phyloP scores from a whole-genome alignment of 2,888 invertebrate species.

The Xylocampa areola region DNA sequence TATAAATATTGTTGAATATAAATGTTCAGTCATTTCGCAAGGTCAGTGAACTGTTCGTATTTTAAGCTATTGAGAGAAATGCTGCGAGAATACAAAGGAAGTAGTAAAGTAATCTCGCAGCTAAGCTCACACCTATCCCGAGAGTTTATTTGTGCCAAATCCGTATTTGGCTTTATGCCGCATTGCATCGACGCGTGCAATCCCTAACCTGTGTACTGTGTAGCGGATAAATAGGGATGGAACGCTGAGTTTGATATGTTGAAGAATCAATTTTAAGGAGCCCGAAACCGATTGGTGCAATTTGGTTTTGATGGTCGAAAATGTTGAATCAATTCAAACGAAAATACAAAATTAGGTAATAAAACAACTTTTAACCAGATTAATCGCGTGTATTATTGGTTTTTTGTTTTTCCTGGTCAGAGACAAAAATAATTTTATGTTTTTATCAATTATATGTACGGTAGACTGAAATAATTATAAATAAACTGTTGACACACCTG shows the following conservation, averaged over 20 bases:
- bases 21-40: no score
- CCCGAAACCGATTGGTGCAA: neutral
- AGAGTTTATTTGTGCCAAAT: slow-evolving; percentile 39
- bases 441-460: no score
- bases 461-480: no score
- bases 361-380: no score
- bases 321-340: no score
- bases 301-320: no score
- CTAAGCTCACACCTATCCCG: slow-evolving; percentile 13
- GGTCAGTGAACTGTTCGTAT: neutral
- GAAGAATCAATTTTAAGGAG: neutral
- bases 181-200: neutral
- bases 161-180: slow-evolving; percentile 45
- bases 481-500: no score
- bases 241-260: neutral
- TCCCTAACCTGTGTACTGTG: neutral
- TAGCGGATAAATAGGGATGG: slow-evolving; percentile 12
- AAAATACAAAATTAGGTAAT: no score
- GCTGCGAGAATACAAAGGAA: slow-evolving; percentile 7
- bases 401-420: no score
- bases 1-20: no score
- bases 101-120: slow-evolving; percentile 3
- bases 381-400: no score
- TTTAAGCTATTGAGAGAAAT: neutral
- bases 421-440: no score